phyloP scores from a whole-genome alignment of 1,140 invertebrate genomes.

The Nasonia longicornis region DNA sequence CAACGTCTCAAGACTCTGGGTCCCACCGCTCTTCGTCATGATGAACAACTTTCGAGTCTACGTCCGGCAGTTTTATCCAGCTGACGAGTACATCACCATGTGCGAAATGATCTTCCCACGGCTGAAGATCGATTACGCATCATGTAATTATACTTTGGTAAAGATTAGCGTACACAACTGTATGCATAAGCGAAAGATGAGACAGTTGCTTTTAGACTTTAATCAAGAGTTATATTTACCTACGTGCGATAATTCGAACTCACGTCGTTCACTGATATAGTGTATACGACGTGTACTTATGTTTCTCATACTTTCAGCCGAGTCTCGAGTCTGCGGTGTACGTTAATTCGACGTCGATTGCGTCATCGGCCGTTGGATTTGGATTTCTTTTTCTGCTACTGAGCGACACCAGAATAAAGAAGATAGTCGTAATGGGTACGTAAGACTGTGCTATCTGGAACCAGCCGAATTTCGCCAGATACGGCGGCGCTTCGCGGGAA shows the following conservation, averaged over 20 bases:
- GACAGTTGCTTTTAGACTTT: conserved; percentile 24
- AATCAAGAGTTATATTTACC: neutral
- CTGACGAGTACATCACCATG: conserved; percentile 58
- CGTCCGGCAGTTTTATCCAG: conserved; percentile 49
- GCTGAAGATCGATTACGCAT: conserved; percentile 43
- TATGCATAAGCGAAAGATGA: neutral
- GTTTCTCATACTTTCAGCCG: conserved; percentile 54
- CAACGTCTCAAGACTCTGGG: conserved; percentile 63
- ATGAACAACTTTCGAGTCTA: conserved; percentile 62
- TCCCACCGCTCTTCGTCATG: conserved; percentile 66
- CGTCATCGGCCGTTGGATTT: conserved; percentile 56
- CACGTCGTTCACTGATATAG: neutral
- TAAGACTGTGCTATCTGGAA: conserved; percentile 1
- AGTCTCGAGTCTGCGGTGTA: conserved; percentile 56
- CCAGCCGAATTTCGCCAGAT: neutral
- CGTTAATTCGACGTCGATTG: conserved; percentile 63
- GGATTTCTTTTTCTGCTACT: conserved; percentile 55
- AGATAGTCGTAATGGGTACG: conserved; percentile 60
- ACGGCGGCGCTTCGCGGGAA: neutral
- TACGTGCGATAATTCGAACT: conserved; percentile 3
- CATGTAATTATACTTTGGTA: conserved; percentile 44
- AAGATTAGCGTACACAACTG: neutral
- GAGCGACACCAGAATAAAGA: conserved; percentile 51
- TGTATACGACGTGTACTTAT: neutral
- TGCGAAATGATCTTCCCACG: conserved; percentile 62